These are phyloP conservation scores for Apteryx owenii DNA, from an alignment of 2,113 vertebrate genomes.

Conservation along the genomic window DNA sequence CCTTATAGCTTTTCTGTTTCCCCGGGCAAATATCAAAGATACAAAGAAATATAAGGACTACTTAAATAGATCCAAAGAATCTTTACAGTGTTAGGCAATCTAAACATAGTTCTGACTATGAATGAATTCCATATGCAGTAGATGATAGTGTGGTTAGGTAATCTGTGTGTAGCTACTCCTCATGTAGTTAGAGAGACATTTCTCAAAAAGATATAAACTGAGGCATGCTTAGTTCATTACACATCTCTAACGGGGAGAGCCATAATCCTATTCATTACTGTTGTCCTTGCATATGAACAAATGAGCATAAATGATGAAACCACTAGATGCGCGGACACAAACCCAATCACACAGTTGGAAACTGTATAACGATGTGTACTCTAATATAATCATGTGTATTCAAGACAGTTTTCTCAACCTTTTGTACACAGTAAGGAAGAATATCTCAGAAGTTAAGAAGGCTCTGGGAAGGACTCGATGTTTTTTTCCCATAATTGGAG, in stretches of 20 bases:
- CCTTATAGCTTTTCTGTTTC: not conserved
- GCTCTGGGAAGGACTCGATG: not conserved
- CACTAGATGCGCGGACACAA: accelerated
- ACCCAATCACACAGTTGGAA: not conserved
- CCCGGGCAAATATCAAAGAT: not conserved
- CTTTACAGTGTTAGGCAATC: not conserved
- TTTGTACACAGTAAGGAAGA: not conserved
- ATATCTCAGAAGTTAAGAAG: not conserved
- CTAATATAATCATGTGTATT: not conserved
- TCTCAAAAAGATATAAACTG: not conserved
- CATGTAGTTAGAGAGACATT: not conserved
- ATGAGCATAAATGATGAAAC: not conserved
- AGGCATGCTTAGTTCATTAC: not conserved
- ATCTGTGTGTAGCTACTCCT: not conserved
- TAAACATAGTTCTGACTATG: not conserved
- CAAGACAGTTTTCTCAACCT: not conserved
- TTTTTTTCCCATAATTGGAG: not conserved
- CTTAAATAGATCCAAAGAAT: not conserved
- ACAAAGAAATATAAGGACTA: not conserved
- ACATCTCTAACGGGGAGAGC: not conserved
- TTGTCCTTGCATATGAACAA: not conserved
- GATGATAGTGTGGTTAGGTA: not conserved
- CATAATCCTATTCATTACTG: not conserved
- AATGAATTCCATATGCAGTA: not conserved
- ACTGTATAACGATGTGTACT: not conserved